Evolutionary conservation across 2,888 invertebrate species (phyloP), one percentile per base, ranked within the genome.

Genomic region (Netelia virgata): DNA sequence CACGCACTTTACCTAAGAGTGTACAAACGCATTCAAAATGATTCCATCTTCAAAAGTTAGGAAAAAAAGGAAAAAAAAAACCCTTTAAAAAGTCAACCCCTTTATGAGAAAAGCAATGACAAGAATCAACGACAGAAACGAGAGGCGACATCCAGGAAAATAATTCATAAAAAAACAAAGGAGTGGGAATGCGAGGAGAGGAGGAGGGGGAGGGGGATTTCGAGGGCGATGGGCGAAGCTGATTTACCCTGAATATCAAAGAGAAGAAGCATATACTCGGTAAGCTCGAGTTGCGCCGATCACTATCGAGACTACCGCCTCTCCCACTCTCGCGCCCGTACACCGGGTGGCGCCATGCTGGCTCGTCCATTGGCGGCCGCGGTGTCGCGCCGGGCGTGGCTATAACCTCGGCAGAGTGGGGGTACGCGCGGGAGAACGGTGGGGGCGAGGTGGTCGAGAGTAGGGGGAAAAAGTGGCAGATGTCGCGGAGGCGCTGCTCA

Each of bases 321-420:
- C 64, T 76, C 43, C 43, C 68, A 81, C 79, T 82, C 85, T 83
- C 86, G 81, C 85, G 87, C 82, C 73, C 86, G 88, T 87, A 85
- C 86, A 83, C 84, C 85, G 84, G 36, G 82, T 88, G 86, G 90
- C 92, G 92, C 92, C 92, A 92, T 92, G 90, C 91, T 92, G 92
- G 87, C 88, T 85, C 70, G 55, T 64, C 82, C 89, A 92, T 92
- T 92, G 92, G 92, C 85, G 86, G 85, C 59, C 43, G 16, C 43
- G 36, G 57, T 73, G 86, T 82, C 63, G 69, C 68, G 50, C 68
- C 88, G 86, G 92, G 92, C 90, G 92, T 89, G 90, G 84, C 86
- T 59, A 68, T 64, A 16, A 23, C 28, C 1, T 28, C 55, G 63
- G 20, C 23, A 63, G 72, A 36, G 47, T 47, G 77, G 73, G 78